Conservation (phyloP, 2,113 vertebrate species). For the Erpornis zantholeuca region DNA sequence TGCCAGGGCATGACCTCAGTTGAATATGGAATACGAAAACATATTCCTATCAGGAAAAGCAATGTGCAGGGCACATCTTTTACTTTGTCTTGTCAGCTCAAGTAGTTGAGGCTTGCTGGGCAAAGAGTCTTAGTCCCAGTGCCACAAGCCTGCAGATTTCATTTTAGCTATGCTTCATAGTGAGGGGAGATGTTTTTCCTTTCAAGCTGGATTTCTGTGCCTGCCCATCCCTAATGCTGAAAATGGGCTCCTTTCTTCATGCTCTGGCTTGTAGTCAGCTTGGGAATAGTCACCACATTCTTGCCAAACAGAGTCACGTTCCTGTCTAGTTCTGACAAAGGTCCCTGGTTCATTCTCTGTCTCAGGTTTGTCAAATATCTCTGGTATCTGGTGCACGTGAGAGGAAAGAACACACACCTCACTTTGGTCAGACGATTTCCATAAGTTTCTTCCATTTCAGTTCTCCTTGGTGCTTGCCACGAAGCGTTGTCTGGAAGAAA, state of each 20-base stretch:
- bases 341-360: neutral
- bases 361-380: neutral
- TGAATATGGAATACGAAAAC: neutral
- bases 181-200: neutral
- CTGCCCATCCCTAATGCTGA: neutral
- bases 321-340: conserved; percentile 36
- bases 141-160: neutral
- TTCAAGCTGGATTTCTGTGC: neutral
- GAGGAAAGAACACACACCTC: neutral
- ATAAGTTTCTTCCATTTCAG: neutral
- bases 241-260: conserved; percentile 14
- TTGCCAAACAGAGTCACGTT: conserved; percentile 2
- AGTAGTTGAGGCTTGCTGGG: neutral
- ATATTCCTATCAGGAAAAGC: neutral
- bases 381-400: neutral
- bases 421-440: neutral
- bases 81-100: neutral
- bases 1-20: neutral
- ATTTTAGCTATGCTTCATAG: neutral
- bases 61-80: neutral
- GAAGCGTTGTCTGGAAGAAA: neutral
- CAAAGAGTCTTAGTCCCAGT: neutral
- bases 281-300: conserved; percentile 17
- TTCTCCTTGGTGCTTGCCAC: neutral
- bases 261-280: conserved; percentile 15